Conservation (phyloP, 2,888 invertebrate species). For the Pterobdella sp. region DNA sequence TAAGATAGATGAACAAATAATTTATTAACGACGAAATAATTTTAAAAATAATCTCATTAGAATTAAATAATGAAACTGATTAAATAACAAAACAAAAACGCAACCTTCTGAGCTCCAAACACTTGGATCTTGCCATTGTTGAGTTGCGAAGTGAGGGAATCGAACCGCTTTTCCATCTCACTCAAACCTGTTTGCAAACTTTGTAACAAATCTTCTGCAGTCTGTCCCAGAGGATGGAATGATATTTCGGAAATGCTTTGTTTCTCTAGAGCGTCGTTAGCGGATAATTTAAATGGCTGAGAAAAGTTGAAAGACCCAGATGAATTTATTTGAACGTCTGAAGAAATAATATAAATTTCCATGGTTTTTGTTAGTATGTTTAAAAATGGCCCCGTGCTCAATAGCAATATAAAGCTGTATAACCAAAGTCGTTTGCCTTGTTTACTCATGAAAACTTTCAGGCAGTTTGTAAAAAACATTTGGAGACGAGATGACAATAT, state of each 20-base stretch:
- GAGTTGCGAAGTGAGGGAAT: constrained; percentile 10
- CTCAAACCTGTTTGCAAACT: neutral
- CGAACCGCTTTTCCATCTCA: neutral
- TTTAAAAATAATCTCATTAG: too few relatives aligned
- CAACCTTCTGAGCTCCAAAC: constrained; percentile 24
- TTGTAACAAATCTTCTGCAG: neutral
- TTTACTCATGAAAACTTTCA: neutral
- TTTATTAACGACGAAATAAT: too few relatives aligned
- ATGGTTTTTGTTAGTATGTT: neutral
- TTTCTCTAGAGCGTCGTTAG: neutral
- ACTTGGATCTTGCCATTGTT: constrained; percentile 13
- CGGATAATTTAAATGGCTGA: neutral
- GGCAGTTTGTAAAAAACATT: neutral
- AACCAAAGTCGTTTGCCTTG: neutral
- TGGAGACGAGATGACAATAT: neutral
- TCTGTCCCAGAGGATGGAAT: neutral
- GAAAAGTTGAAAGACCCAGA: constrained; percentile 1
- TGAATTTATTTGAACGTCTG: neutral
- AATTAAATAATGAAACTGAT: too few relatives aligned
- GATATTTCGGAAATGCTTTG: neutral
- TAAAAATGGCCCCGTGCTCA: neutral
- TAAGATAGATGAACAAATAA: too few relatives aligned
- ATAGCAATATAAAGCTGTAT: neutral
- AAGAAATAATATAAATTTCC: constrained; percentile 1
- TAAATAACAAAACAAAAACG: too few relatives aligned